These are phyloP conservation scores for Lottia gigantea DNA, from an alignment of 2,888 invertebrate species.

Conservation along the genomic window DNA sequence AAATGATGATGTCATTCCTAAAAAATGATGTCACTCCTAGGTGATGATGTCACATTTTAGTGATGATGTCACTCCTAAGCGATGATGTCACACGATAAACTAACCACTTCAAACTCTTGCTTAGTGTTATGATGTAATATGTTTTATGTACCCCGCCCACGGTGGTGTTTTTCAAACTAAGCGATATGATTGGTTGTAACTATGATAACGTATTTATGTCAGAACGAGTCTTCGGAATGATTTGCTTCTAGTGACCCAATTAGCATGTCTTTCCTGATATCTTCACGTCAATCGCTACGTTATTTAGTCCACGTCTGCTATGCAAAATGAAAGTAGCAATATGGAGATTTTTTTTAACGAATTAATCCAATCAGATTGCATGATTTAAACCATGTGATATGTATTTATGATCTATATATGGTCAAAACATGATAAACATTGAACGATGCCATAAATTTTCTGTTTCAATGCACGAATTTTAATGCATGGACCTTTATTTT, in stretches of 20 bases:
- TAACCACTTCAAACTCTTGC: slow-evolving; percentile 6
- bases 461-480: slow-evolving; percentile 64
- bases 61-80: too few species aligned
- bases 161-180: not conserved
- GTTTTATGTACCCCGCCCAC: not conserved
- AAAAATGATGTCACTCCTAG: too few species aligned
- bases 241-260: slow-evolving; percentile 7
- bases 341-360: slow-evolving; percentile 8
- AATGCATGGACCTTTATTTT: slow-evolving; percentile 68
- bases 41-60: too few species aligned
- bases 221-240: slow-evolving; percentile 3
- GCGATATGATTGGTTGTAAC: too few species aligned
- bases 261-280: slow-evolving; percentile 5
- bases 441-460: slow-evolving; percentile 39
- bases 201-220: not conserved
- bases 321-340: too few species aligned
- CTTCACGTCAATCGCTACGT: too few species aligned
- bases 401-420: slow-evolving; percentile 22
- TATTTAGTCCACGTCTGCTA: too few species aligned
- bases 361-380: not conserved
- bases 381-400: slow-evolving; percentile 15
- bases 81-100: not conserved
- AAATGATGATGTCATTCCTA: too few species aligned
- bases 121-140: not conserved
- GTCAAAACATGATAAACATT: slow-evolving; percentile 23